These are phyloP conservation scores for Medauroidea extradentata DNA, from an alignment of 1,140 invertebrate genomes.

Conservation along the genomic window DNA sequence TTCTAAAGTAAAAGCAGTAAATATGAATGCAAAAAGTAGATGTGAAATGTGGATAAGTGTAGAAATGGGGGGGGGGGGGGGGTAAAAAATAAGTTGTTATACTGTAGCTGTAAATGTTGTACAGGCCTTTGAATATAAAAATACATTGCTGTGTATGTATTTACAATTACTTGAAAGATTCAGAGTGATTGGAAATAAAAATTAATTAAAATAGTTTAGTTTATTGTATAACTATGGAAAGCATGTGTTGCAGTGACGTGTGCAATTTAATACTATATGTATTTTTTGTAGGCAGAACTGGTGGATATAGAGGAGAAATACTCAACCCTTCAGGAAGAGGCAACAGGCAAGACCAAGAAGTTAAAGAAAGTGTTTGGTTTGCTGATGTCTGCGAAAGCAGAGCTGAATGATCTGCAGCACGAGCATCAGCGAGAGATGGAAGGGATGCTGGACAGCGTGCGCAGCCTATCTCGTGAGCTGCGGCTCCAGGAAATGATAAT, in stretches of 20 bases:
- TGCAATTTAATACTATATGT: too few relatives aligned
- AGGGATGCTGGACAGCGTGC: conserved; percentile 85
- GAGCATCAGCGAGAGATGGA: conserved; percentile 97
- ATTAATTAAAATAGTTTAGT: neutral
- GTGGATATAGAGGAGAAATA: conserved; percentile 97
- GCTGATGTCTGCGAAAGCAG: conserved; percentile 76
- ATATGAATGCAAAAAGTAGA: too few relatives aligned
- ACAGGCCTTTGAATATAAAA: too few relatives aligned
- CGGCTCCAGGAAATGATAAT: conserved; percentile 58
- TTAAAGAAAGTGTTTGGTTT: conserved; percentile 82
- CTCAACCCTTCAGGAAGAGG: conserved; percentile 89
- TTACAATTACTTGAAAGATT: too few relatives aligned
- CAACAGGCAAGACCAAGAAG: conserved; percentile 86
- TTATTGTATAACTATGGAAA: neutral
- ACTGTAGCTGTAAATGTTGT: too few relatives aligned
- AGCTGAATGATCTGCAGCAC: conserved; percentile 81
- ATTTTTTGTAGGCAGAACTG: conserved; percentile 69
- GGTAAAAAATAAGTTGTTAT: too few relatives aligned
- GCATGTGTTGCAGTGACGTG: neutral
- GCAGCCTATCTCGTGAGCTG: conserved; percentile 85
- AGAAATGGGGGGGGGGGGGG: too few relatives aligned
- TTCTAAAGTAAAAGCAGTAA: too few relatives aligned
- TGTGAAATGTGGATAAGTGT: too few relatives aligned
- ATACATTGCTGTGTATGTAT: too few relatives aligned
- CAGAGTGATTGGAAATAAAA: neutral